These are phyloP conservation scores for Spodoptera exigua DNA, from an alignment of 2,888 invertebrate genomes.

Conservation along the genomic window DNA sequence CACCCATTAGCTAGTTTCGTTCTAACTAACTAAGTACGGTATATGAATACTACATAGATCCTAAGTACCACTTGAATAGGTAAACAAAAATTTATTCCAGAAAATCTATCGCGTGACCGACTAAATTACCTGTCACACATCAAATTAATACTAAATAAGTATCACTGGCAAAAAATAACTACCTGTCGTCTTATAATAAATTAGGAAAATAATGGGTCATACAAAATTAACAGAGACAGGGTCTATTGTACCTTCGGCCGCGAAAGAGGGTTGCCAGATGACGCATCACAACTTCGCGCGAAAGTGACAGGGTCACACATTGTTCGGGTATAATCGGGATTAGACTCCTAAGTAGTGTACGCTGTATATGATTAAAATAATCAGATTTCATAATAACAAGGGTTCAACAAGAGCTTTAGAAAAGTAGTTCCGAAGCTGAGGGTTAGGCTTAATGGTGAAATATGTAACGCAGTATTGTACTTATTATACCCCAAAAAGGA, in stretches of 20 bases:
- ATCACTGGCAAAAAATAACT: constrained; percentile 30
- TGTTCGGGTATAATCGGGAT: constrained; percentile 58
- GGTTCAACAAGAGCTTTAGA: not conserved
- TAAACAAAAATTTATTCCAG: not conserved
- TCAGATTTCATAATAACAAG: constrained; percentile 12
- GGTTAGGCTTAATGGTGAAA: too few species aligned
- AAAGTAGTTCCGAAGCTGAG: not conserved
- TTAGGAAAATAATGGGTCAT: constrained; percentile 36
- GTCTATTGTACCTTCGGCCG: constrained; percentile 46
- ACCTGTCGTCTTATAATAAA: constrained; percentile 30
- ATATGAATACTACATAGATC: too few species aligned
- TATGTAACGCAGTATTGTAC: too few species aligned
- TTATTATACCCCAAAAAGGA: too few species aligned
- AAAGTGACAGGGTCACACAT: constrained; percentile 58
- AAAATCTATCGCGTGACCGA: constrained; percentile 33
- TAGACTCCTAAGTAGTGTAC: constrained; percentile 61
- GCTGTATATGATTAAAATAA: constrained; percentile 50
- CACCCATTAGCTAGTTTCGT: too few species aligned
- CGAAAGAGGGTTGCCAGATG: constrained; percentile 59
- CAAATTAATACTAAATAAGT: constrained; percentile 17
- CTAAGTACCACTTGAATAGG: too few species aligned
- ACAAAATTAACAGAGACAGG: constrained; percentile 45
- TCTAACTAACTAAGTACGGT: too few species aligned
- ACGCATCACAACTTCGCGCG: constrained; percentile 60
- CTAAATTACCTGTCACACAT: constrained; percentile 21